Conservation (phyloP, 1,140 invertebrate genomes). For the Euschistus heros region DNA sequence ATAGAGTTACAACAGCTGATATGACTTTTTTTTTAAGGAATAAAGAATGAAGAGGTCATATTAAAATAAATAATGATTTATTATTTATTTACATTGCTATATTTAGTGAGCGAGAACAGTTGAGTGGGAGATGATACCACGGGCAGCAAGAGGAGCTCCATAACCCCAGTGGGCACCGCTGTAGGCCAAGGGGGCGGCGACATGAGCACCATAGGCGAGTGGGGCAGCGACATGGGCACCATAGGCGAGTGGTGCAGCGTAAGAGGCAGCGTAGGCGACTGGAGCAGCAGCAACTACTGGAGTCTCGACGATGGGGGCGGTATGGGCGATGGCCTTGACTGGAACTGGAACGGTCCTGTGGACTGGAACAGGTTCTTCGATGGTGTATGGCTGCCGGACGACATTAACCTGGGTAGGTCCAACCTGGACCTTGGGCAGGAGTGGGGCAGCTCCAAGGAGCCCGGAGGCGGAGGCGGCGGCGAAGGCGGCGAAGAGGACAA, state of each 20-base stretch:
- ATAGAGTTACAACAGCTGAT: too few species aligned
- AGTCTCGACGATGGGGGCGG: slow-evolving; percentile 27
- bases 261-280: slow-evolving; percentile 16
- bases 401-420: slow-evolving; percentile 31
- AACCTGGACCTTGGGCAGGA: slow-evolving; percentile 31
- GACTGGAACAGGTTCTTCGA: slow-evolving; percentile 30
- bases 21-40: too few species aligned
- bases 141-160: slow-evolving; percentile 12
- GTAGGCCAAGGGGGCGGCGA: slow-evolving; percentile 7
- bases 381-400: slow-evolving; percentile 31
- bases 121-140: background rate
- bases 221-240: slow-evolving; percentile 22
- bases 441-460: slow-evolving; percentile 28
- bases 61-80: too few species aligned
- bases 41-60: too few species aligned
- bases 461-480: slow-evolving; percentile 21
- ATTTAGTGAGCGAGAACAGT: too few species aligned
- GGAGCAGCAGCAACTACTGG: slow-evolving; percentile 17
- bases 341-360: slow-evolving; percentile 32
- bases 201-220: slow-evolving; percentile 17
- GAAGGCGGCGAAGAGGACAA: slow-evolving; percentile 24
- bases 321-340: slow-evolving; percentile 31
- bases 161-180: background rate
- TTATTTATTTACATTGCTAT: too few species aligned
- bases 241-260: slow-evolving; percentile 24